phyloP scores from a whole-genome alignment of 1,140 invertebrate genomes.

The Penaeus chinensis region DNA sequence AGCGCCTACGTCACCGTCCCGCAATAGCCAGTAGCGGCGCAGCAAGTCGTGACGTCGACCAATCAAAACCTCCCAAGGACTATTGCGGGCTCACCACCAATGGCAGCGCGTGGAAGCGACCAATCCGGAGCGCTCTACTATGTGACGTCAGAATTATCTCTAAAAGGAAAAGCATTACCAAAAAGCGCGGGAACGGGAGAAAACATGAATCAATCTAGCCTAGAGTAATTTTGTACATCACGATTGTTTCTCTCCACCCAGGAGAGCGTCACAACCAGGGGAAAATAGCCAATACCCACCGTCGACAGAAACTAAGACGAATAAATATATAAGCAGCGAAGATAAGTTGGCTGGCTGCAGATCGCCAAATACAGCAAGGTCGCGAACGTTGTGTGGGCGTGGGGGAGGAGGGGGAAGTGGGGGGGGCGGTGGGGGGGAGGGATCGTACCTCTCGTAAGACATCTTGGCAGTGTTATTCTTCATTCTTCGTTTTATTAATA shows the following conservation, averaged over 20 bases:
- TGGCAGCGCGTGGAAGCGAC: slow-evolving; percentile 9
- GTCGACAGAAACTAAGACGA: no score
- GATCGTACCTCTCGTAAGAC: slow-evolving; percentile 5
- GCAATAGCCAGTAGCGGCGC: slow-evolving; percentile 21
- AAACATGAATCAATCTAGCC: slow-evolving; percentile 44
- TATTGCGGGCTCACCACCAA: background rate
- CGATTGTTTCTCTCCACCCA: no score
- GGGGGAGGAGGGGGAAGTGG: background rate
- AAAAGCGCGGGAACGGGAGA: slow-evolving; percentile 50
- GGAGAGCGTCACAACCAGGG: background rate
- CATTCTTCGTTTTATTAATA: background rate
- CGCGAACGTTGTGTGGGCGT: slow-evolving; percentile 8
- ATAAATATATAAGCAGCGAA: background rate
- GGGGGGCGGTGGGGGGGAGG: background rate
- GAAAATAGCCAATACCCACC: background rate
- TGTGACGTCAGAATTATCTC: slow-evolving; percentile 46
- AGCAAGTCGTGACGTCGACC: background rate
- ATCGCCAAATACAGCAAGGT: slow-evolving; percentile 15
- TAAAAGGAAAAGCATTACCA: slow-evolving; percentile 47
- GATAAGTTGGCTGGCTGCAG: slow-evolving; percentile 7
- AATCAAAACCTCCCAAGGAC: background rate
- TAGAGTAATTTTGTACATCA: background rate
- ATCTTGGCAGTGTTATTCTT: background rate
- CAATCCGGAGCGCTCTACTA: slow-evolving; percentile 9
- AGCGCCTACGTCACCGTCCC: slow-evolving; percentile 32